Evolutionary conservation across 2,888 invertebrate species (phyloP).

Genomic region (Congeria kusceri): DNA sequence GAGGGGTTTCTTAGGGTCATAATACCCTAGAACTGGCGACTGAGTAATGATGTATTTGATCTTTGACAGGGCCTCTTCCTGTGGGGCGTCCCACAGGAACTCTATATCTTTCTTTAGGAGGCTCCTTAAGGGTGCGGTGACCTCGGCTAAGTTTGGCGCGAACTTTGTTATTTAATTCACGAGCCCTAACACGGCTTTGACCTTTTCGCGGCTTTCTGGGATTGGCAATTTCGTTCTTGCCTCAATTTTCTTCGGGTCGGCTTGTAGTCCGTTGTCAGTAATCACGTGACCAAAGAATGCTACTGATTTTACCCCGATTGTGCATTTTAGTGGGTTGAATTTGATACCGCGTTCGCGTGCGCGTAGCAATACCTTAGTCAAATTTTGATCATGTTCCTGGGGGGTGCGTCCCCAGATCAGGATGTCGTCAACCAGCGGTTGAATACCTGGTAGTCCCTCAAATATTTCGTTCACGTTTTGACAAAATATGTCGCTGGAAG

Average conservation of each 20-base stretch:
- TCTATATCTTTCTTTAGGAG: constrained; percentile 39
- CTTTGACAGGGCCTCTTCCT: constrained; percentile 25
- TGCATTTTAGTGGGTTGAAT: constrained; percentile 46
- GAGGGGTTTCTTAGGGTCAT: constrained; percentile 12
- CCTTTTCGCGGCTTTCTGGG: constrained; percentile 12
- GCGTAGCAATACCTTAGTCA: constrained; percentile 35
- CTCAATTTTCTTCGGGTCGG: constrained; percentile 32
- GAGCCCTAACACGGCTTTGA: constrained; percentile 46
- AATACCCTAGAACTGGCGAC: constrained; percentile 17
- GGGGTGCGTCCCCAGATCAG: neutral
- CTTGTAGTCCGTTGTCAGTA: constrained; percentile 42
- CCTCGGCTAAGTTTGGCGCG: constrained; percentile 37
- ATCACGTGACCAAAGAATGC: constrained; percentile 56
- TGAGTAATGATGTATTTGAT: constrained; percentile 34
- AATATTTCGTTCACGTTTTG: constrained; percentile 7
- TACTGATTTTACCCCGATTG: constrained; percentile 39
- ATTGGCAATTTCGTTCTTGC: constrained; percentile 34
- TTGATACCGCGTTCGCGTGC: constrained; percentile 30
- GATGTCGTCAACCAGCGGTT: constrained; percentile 6
- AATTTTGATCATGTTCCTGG: constrained; percentile 58
- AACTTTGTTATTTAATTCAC: constrained; percentile 45
- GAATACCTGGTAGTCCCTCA: constrained; percentile 11
- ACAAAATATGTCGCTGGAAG: neutral
- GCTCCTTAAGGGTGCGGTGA: constrained; percentile 33
- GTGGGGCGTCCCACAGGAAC: constrained; percentile 41